Base-by-base conservation (phyloP, 2,888 invertebrate species). In the Pollenia griseotomentosa region DNA sequence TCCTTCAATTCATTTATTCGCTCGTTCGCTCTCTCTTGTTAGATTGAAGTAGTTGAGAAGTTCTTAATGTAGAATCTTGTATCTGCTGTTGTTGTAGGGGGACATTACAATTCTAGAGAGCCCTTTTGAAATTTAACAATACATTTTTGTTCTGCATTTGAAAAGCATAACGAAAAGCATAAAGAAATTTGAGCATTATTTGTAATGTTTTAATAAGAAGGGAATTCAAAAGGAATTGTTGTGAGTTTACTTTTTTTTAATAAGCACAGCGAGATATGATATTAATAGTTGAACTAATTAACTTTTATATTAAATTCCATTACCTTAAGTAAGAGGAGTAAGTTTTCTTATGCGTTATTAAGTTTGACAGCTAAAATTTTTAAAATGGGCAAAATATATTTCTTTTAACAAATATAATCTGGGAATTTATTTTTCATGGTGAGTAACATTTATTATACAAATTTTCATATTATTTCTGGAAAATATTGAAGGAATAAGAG, bases 91-190 rank as follows among this genome's bases (percentile, higher is more conserved):
- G 42, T 61, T 75, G 16, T 40, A 48, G 10, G 46, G 23, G 57
- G 51, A 46, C 73, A 73, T 66, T 33, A 66, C 19, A 79, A 19
- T 53, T 53, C 33, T 57, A 59, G 44, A 73, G 73, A 33, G 73
- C 9, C 46, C 78, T 73, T 68, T 44, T 63, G 53, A 59, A 51
- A 33, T 81, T 46, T 23, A 12, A 68, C 8, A 23, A 59, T 65
- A 77, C 42, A 14, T 44, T 68, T 48, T 55, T 48, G n/a, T 55
- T 57, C 59, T 74, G 73, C 44, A 59, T 73, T 59, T 84, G 73
- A 84, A 79, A 79, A 59, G 59, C 65, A 59, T 78, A 79, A 73
- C 78, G 19, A 84, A 84, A 79, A 33, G 59, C 73, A 19, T 63
- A 71, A 61, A 70, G 40, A 80, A 71, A 16, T 33, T 48, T 65